Evolutionary conservation across 2,888 invertebrate genomes (phyloP).

Genomic region (Macropis europaea): DNA sequence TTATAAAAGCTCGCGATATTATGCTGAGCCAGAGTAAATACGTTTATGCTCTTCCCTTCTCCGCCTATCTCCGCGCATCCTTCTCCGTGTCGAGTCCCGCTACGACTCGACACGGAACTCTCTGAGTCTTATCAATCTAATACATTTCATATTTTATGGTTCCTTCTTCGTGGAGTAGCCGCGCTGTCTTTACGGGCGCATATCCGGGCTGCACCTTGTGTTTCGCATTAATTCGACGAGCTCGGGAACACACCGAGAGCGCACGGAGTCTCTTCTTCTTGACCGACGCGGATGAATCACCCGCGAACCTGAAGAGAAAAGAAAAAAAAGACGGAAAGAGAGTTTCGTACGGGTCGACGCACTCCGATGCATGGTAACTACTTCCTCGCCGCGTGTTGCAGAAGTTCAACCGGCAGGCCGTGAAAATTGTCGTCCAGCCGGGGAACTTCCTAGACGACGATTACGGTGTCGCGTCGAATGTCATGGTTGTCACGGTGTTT

Average conservation of each 20-base stretch:
- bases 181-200: conserved; percentile 38
- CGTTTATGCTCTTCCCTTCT: conserved; percentile 63
- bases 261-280: neutral
- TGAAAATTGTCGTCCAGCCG: conserved; percentile 29
- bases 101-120: conserved; percentile 10
- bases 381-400: conserved; percentile 26
- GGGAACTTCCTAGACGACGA: conserved; percentile 26
- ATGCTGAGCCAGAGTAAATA: conserved; percentile 74
- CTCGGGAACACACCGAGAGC: neutral
- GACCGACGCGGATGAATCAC: conserved; percentile 41
- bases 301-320: conserved; percentile 11
- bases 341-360: conserved; percentile 45
- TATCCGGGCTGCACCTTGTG: conserved; percentile 45
- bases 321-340: neutral
- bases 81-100: conserved; percentile 9
- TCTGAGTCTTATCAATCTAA: conserved; percentile 73
- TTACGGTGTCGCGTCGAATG: conserved; percentile 11
- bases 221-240: conserved; percentile 46
- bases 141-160: conserved; percentile 75
- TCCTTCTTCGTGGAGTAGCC: conserved; percentile 21
- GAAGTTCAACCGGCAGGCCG: conserved; percentile 27
- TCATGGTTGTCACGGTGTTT: conserved; percentile 17
- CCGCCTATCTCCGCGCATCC: conserved; percentile 2
- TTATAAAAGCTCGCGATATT: conserved; percentile 75
- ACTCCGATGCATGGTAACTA: conserved; percentile 20